A percentile compares a stretch with the other conserved stretches of the same genome.
phyloP scores from a whole-genome alignment of 2,888 invertebrate genomes.

The Cacoxenus indagator region DNA sequence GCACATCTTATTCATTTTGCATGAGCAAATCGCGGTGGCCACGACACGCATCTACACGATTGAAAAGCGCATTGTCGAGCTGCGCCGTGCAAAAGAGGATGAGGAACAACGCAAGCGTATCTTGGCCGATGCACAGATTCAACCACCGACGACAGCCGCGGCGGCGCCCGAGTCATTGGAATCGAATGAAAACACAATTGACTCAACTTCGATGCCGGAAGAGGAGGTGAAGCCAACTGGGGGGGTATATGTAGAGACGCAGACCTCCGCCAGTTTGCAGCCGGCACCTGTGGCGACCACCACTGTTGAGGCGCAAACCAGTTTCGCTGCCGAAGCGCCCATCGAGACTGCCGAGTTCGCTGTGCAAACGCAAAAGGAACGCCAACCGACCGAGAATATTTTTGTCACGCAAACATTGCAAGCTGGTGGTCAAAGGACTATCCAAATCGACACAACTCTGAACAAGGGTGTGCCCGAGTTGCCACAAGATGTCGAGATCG shows the following conservation, averaged over 20 bases:
- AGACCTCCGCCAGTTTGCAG: slow-evolving; percentile 76
- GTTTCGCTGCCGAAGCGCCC: slow-evolving; percentile 65
- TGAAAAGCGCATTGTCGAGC: slow-evolving; percentile 60
- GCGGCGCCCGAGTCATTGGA: slow-evolving; percentile 61
- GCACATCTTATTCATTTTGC: slow-evolving; percentile 74
- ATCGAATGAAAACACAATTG: slow-evolving; percentile 73
- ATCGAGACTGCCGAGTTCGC: slow-evolving; percentile 63
- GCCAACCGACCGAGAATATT: slow-evolving; percentile 75
- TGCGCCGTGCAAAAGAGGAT: slow-evolving; percentile 54
- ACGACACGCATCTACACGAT: slow-evolving; percentile 75
- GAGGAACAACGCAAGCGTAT: slow-evolving; percentile 56
- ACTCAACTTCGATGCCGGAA: slow-evolving; percentile 81
- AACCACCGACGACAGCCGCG: slow-evolving; percentile 38
- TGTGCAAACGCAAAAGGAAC: slow-evolving; percentile 69
- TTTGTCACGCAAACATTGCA: slow-evolving; percentile 77
- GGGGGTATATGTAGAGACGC: slow-evolving; percentile 75
- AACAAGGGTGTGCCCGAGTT: slow-evolving; percentile 73
- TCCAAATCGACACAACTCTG: slow-evolving; percentile 79
- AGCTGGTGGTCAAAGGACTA: slow-evolving; percentile 78
- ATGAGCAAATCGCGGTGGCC: slow-evolving; percentile 76
- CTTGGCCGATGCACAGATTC: slow-evolving; percentile 60
- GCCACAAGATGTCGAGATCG: slow-evolving; percentile 77
- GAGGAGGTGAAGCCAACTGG: slow-evolving; percentile 73
- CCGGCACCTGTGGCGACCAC: slow-evolving; percentile 65
- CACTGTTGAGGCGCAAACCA: slow-evolving; percentile 76